phyloP scores from a whole-genome alignment of 2,797 vertebrate genomes.

The Micromesistius poutassou region DNA sequence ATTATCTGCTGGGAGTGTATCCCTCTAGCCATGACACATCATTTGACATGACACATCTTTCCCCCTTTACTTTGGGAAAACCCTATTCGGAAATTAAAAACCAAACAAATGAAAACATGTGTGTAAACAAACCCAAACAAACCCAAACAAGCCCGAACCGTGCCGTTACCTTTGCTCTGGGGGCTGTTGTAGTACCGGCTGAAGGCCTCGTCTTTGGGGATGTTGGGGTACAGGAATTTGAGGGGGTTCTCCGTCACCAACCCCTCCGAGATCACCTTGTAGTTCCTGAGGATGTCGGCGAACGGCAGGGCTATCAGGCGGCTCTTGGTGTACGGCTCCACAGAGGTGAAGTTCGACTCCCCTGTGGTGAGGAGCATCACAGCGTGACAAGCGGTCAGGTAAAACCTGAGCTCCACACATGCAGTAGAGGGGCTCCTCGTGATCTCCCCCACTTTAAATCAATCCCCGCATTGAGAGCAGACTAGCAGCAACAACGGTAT shows the following conservation, averaged over 20 bases:
- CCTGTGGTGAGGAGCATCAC: slow-evolving; percentile 62
- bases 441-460: no score
- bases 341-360: slow-evolving; percentile 88
- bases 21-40: no score
- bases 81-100: no score
- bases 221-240: slow-evolving; percentile 92
- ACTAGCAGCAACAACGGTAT: no score
- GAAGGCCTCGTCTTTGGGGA: slow-evolving; percentile 95
- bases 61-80: no score
- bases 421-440: no score
- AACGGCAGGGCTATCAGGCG: slow-evolving; percentile 88
- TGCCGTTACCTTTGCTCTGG: slow-evolving; percentile 80
- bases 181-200: slow-evolving; percentile 93
- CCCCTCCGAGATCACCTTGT: slow-evolving; percentile 93
- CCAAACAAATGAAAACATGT: background rate
- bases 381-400: background rate
- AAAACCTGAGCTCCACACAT: background rate
- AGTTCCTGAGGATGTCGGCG: slow-evolving; percentile 91
- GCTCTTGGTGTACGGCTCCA: slow-evolving; percentile 96
- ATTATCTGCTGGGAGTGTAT: no score
- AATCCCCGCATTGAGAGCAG: no score
- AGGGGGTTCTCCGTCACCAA: slow-evolving; percentile 92
- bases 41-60: no score
- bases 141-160: background rate
- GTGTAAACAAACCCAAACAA: background rate